Percentiles rank a stretch among this genome's conserved stretches.
phyloP scores from a whole-genome alignment of 2,888 invertebrate species.

The Metacarcinus magister region DNA sequence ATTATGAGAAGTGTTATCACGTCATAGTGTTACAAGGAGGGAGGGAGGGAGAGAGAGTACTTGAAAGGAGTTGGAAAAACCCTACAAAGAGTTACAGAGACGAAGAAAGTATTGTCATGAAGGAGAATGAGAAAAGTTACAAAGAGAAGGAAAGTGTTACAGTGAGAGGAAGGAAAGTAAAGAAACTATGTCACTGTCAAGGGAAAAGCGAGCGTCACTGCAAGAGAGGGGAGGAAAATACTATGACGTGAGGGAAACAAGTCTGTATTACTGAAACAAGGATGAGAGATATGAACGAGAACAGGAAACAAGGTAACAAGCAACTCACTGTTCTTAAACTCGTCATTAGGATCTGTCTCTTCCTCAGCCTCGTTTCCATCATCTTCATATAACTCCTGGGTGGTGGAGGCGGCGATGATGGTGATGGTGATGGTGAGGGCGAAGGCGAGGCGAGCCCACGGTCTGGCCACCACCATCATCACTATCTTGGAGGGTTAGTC shows the following conservation, averaged over 20 bases:
- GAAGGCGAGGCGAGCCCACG: neutral
- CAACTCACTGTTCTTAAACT: neutral
- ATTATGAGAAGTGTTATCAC: neutral
- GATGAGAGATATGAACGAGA: neutral
- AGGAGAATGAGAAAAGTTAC: neutral
- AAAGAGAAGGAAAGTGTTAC: neutral
- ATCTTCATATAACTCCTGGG: neutral
- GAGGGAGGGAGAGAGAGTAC: neutral
- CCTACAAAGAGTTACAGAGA: neutral
- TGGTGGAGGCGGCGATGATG: slow-evolving; percentile 15
- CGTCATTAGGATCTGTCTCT: neutral
- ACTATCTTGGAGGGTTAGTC: neutral
- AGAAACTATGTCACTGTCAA: neutral
- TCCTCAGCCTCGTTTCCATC: neutral
- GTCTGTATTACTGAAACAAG: neutral
- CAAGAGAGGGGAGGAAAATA: neutral
- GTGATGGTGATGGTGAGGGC: slow-evolving; percentile 38
- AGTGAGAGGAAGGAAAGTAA: neutral
- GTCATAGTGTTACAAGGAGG: neutral
- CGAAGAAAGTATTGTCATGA: neutral
- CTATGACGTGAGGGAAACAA: neutral
- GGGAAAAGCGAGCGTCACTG: neutral
- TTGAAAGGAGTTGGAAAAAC: neutral
- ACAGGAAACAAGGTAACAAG: neutral
- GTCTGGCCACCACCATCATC: slow-evolving; percentile 30